These are phyloP conservation scores for Papilio aristodemus DNA, from an alignment of 1,140 invertebrate genomes.

Conservation along the genomic window DNA sequence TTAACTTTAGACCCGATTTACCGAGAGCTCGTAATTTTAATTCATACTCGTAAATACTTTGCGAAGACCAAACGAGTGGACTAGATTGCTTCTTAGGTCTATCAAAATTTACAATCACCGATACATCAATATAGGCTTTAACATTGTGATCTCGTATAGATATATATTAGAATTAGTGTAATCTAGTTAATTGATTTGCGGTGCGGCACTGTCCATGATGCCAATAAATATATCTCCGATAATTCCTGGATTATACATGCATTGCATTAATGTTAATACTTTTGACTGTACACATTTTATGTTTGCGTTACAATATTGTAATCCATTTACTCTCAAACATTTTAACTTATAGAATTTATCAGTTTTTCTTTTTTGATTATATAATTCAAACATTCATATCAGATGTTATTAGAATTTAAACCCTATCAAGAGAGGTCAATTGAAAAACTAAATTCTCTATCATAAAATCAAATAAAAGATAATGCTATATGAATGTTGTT, in stretches of 20 bases:
- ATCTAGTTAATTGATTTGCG: slow-evolving; percentile 26
- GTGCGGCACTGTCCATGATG: neutral
- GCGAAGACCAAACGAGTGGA: neutral
- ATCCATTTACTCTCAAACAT: neutral
- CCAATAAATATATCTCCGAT: slow-evolving; percentile 4
- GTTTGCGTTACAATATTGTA: neutral
- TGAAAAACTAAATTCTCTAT: too few species aligned
- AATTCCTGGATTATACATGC: slow-evolving; percentile 1
- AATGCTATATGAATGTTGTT: too few species aligned
- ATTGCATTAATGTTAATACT: neutral
- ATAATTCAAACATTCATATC: too few species aligned
- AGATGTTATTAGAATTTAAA: too few species aligned
- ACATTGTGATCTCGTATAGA: neutral
- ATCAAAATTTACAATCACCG: too few species aligned
- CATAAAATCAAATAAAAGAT: too few species aligned
- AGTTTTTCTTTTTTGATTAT: too few species aligned
- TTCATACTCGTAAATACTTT: slow-evolving; percentile 36
- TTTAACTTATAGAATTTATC: too few species aligned
- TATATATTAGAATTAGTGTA: slow-evolving; percentile 7
- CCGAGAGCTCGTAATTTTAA: slow-evolving; percentile 44
- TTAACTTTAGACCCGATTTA: slow-evolving; percentile 48
- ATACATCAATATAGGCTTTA: neutral
- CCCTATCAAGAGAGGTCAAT: too few species aligned
- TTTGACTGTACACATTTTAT: neutral
- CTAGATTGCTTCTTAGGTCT: neutral